Percentiles rank a stretch among this genome's conserved stretches.
phyloP scores from a whole-genome alignment of 2,797 vertebrate species.

The Lithobates sylvaticus region DNA sequence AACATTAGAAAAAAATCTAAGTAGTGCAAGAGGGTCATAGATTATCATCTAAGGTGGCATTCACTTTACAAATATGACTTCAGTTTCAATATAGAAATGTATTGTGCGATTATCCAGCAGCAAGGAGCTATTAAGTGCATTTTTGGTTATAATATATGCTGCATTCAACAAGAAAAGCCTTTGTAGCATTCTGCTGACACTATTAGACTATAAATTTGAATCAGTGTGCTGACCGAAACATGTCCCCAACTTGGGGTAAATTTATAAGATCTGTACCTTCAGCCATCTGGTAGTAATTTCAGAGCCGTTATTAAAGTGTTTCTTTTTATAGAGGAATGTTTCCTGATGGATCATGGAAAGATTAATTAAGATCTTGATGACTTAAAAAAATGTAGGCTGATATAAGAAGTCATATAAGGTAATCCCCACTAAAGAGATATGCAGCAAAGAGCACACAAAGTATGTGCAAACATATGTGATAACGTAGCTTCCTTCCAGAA shows the following conservation, averaged over 20 bases:
- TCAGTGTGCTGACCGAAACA: neutral
- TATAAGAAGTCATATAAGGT: neutral
- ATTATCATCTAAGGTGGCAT: too few relatives aligned
- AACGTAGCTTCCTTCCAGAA: neutral
- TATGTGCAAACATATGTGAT: neutral
- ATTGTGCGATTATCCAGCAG: neutral
- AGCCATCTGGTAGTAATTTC: constrained; percentile 4
- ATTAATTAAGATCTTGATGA: constrained; percentile 3
- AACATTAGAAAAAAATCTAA: too few relatives aligned
- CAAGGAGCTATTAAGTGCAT: neutral
- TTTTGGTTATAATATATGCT: neutral
- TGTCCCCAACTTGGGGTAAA: neutral
- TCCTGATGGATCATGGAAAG: constrained; percentile 1
- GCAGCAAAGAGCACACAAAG: neutral
- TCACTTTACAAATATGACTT: neutral
- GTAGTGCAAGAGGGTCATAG: too few relatives aligned
- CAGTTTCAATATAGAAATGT: neutral
- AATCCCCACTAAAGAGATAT: neutral
- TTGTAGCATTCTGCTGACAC: neutral
- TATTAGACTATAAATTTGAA: neutral
- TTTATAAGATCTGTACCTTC: neutral
- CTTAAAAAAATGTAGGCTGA: neutral
- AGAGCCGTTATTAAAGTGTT: neutral
- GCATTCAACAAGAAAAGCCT: neutral
- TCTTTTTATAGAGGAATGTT: neutral